Conservation (phyloP, 2,797 vertebrate species). For the Sebastes dallii region DNA sequence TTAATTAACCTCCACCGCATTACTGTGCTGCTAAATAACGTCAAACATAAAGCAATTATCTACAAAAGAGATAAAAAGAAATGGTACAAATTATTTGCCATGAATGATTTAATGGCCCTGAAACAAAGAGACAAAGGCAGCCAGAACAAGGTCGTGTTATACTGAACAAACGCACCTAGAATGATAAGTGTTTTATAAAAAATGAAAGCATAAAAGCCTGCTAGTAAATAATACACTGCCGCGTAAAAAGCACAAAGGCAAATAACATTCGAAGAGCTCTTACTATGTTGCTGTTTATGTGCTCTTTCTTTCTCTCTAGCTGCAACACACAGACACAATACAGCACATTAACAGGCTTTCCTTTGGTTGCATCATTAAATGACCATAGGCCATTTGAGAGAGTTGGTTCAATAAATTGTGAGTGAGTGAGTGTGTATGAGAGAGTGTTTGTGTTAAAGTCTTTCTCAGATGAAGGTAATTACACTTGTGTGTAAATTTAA, state of each 20-base stretch:
- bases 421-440: background rate
- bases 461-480: slow-evolving; percentile 21
- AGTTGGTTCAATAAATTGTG: slow-evolving; percentile 37
- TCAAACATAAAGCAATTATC: background rate
- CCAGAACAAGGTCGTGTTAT: slow-evolving; percentile 16
- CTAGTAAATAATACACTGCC: slow-evolving; percentile 3
- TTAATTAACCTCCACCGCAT: background rate
- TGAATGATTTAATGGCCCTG: background rate
- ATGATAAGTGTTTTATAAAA: background rate
- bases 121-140: background rate
- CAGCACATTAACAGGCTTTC: slow-evolving; percentile 50
- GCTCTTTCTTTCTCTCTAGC: background rate
- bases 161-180: slow-evolving; percentile 1
- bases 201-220: slow-evolving; percentile 17
- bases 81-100: background rate
- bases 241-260: slow-evolving; percentile 11
- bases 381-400: slow-evolving; percentile 42
- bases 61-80: background rate
- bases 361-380: slow-evolving; percentile 65
- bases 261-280: slow-evolving; percentile 20
- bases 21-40: background rate
- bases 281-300: background rate
- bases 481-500: background rate
- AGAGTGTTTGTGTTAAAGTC: slow-evolving; percentile 14
- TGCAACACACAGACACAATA: background rate